These are phyloP conservation scores for Luffia ferchaultella DNA, from an alignment of 2,888 invertebrate genomes.

Conservation along the genomic window DNA sequence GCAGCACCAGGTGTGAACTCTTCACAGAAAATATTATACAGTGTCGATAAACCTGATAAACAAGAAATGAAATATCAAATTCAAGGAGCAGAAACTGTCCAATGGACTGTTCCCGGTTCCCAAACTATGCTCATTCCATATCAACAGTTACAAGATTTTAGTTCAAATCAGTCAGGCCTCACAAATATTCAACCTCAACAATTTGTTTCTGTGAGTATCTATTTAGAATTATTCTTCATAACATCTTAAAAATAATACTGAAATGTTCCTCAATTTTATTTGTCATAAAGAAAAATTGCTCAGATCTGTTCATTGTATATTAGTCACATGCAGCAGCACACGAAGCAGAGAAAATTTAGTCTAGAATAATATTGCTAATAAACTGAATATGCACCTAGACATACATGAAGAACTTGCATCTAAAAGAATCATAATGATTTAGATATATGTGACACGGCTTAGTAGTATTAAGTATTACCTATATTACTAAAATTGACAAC, in stretches of 20 bases:
- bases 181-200: conserved; percentile 49
- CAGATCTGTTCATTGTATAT: too few species aligned
- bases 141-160: conserved; percentile 50
- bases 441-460: too few species aligned
- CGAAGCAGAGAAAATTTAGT: too few species aligned
- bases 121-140: conserved; percentile 60
- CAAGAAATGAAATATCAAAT: conserved; percentile 50
- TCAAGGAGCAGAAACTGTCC: conserved; percentile 49
- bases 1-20: conserved; percentile 51
- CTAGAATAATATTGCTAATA: too few species aligned
- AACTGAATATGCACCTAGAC: too few species aligned
- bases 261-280: too few species aligned
- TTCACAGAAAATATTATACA: conserved; percentile 51
- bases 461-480: too few species aligned
- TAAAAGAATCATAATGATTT: too few species aligned
- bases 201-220: conserved; percentile 51
- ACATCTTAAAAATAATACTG: neutral
- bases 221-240: conserved; percentile 2
- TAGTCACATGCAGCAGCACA: too few species aligned
- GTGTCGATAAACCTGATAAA: conserved; percentile 49
- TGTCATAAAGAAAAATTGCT: too few species aligned
- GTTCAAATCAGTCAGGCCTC: conserved; percentile 38
- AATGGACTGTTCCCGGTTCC: conserved; percentile 53
- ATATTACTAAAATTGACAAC: too few species aligned
- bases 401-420: too few species aligned